Base-by-base conservation (phyloP, 2,888 invertebrate species). In the Horisme vitalbata region DNA sequence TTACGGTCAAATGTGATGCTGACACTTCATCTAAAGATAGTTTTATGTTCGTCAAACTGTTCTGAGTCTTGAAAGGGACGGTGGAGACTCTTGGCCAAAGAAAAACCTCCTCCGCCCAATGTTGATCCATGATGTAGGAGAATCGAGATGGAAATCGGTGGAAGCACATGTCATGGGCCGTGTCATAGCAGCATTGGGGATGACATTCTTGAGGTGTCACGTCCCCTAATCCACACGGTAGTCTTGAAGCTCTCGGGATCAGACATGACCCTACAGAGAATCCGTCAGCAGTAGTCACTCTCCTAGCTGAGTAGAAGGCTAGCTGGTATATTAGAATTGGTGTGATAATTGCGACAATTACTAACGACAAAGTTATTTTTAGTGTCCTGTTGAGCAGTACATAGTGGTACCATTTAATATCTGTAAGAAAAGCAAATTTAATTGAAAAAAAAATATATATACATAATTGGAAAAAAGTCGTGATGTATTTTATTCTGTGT, bases 71-170 rank as follows among this genome's bases (percentile, higher is more conserved):
- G 45, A 67, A 90, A 0, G 90, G 90, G 0, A 78, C 75, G 0
- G 70, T 77, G 1, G 71, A 34, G 1, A 82, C 55, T 57, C 83
- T 71, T 0, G 86, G 86, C 28, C 68, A 70, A 3, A 90, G 41
- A 0, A 71, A 48, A 0, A 65, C 47, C 0, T 76, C 68, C 49
- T 86, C 87, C 1, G 63, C 50, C 90, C 89, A 90, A 2, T 55
- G 46, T 3, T 68, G 66, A 12, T 71, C 68, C 13, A 77, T 61
- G 8, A 82, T 59, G 55, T 91, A 92, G 1, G 89, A 85, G 62
- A 90, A 90, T 36, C 84, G 71, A 0, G 92, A 90, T 0, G 92
- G 91, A 9, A 84, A 71, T 39, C 90, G 77, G 52, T 92, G 92
- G 55, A 81, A 92, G 58, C 92, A 92, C 11, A 80, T 44, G n/a